phyloP scores from a whole-genome alignment of 1,140 invertebrate genomes.

The Thaumetopoea pityocampa region DNA sequence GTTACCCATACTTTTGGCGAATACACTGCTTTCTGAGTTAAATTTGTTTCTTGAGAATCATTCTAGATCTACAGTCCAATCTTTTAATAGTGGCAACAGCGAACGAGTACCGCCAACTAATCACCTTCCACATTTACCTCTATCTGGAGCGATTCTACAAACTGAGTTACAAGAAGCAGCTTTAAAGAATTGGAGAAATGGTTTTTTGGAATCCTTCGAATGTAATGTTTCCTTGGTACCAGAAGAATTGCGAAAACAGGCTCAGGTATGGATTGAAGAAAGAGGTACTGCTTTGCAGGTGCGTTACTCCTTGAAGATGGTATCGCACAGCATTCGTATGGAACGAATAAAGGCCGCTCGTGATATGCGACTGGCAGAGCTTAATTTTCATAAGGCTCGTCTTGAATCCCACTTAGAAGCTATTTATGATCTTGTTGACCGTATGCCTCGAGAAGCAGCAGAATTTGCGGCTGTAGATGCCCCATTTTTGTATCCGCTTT shows the following conservation, averaged over 20 bases:
- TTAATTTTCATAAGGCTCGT: conserved; percentile 40
- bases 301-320: conserved; percentile 45
- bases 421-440: conserved; percentile 36
- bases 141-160: conserved; percentile 40
- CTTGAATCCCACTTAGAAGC: conserved; percentile 48
- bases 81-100: conserved; percentile 12
- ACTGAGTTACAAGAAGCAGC: conserved; percentile 43
- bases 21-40: conserved; percentile 43
- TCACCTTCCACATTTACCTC: conserved; percentile 8
- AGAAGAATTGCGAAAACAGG: conserved; percentile 36
- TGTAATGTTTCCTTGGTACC: conserved; percentile 34
- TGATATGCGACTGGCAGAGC: conserved; percentile 38
- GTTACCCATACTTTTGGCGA: conserved; percentile 28
- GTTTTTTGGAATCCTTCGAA: conserved; percentile 50
- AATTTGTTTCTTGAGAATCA: conserved; percentile 46
- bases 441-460: conserved; percentile 33
- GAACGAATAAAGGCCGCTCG: conserved; percentile 41
- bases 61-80: conserved; percentile 25
- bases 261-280: conserved; percentile 42
- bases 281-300: conserved; percentile 33
- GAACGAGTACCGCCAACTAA: conserved; percentile 1
- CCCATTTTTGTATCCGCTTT: conserved; percentile 48
- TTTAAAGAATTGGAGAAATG: conserved; percentile 50
- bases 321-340: conserved; percentile 42
- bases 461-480: conserved; percentile 36